phyloP scores from a whole-genome alignment of 2,888 invertebrate species.

The Torymus aiolomorphi region DNA sequence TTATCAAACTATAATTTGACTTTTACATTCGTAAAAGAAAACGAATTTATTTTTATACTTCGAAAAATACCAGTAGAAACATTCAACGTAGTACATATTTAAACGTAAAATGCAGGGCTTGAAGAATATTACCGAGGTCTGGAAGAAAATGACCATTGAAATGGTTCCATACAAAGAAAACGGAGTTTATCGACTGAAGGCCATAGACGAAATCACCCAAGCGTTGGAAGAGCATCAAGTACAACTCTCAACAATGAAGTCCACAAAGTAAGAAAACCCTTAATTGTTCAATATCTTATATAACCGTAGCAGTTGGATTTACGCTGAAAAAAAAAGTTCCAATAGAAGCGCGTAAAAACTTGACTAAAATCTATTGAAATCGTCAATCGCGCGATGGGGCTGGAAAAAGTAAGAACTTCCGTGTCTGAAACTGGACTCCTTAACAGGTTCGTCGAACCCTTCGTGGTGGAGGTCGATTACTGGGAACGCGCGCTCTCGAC shows the following conservation, averaged over 20 bases:
- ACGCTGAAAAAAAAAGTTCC: too few relatives aligned
- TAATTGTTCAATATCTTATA: neutral
- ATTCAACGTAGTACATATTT: too few relatives aligned
- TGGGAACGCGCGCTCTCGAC: constrained; percentile 91
- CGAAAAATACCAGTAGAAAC: too few relatives aligned
- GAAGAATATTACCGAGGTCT: constrained; percentile 82
- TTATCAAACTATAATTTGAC: too few relatives aligned
- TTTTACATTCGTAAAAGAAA: too few relatives aligned
- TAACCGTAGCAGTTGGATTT: too few relatives aligned
- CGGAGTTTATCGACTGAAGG: constrained; percentile 82
- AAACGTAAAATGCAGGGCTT: constrained; percentile 77
- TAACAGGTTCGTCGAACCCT: constrained; percentile 87
- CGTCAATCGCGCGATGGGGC: too few relatives aligned
- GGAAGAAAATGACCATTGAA: constrained; percentile 85
- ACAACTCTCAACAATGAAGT: constrained; percentile 90
- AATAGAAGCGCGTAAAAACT: too few relatives aligned
- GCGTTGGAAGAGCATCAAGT: constrained; percentile 90
- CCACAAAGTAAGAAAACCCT: constrained; percentile 78
- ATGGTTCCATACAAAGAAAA: constrained; percentile 84
- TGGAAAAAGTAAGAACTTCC: too few relatives aligned
- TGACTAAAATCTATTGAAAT: too few relatives aligned
- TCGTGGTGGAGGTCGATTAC: constrained; percentile 87
- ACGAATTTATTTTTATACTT: too few relatives aligned
- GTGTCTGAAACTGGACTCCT: constrained; percentile 20
- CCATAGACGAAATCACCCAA: constrained; percentile 87